Percentiles rank a stretch among this genome's conserved stretches.
phyloP scores from a whole-genome alignment of 2,888 invertebrate species.

The Leucoma salicis region DNA sequence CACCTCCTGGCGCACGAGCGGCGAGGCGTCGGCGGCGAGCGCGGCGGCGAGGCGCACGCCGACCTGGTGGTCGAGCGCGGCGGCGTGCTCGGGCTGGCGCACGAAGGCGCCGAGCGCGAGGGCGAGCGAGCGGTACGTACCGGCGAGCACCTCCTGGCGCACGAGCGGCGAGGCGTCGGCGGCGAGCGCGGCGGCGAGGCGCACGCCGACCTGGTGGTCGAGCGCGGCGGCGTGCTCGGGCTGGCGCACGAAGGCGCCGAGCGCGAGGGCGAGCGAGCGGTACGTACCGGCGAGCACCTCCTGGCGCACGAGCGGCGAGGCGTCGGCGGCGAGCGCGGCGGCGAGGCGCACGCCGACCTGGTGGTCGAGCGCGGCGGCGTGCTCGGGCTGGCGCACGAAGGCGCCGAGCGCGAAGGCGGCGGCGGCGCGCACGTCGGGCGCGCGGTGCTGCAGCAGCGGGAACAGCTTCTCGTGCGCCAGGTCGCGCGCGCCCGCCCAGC shows the following conservation, averaged over 20 bases:
- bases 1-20: slow-evolving; percentile 93
- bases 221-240: slow-evolving; percentile 97
- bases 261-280: too few species aligned
- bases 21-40: slow-evolving; percentile 90
- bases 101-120: slow-evolving; percentile 97
- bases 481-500: slow-evolving; percentile 98
- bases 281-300: slow-evolving; percentile 90
- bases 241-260: too few species aligned
- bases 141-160: slow-evolving; percentile 92
- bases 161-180: slow-evolving; percentile 95
- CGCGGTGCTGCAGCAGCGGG: slow-evolving; percentile 88
- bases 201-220: slow-evolving; percentile 95
- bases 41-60: slow-evolving; percentile 92
- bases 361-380: slow-evolving; percentile 96
- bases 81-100: slow-evolving; percentile 94
- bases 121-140: slow-evolving; percentile 80
- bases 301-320: slow-evolving; percentile 92
- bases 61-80: slow-evolving; percentile 95
- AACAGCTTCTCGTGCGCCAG: slow-evolving; percentile 98
- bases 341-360: slow-evolving; percentile 94
- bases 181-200: slow-evolving; percentile 88
- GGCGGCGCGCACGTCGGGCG: slow-evolving; percentile 86
- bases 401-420: slow-evolving; percentile 95
- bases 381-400: slow-evolving; percentile 94
- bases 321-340: slow-evolving; percentile 89